phyloP scores from a whole-genome alignment of 2,113 vertebrate genomes.

The Strix aluco region DNA sequence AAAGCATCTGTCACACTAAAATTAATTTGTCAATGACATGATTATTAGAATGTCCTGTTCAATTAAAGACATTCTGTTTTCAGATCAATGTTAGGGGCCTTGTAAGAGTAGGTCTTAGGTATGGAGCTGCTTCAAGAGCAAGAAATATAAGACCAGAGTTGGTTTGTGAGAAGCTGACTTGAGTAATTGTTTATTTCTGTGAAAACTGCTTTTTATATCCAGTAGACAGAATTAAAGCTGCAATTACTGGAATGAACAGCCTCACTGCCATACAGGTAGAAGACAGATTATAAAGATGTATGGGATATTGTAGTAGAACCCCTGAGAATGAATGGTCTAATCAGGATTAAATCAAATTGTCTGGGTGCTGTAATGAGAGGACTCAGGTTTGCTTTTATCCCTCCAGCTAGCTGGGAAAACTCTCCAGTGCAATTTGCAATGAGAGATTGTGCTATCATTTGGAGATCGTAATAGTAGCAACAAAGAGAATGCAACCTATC shows the following conservation, averaged over 20 bases:
- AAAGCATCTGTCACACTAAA: background rate
- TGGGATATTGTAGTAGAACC: background rate
- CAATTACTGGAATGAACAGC: slow-evolving; percentile 32
- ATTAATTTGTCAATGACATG: background rate
- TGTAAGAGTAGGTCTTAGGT: background rate
- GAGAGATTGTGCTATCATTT: background rate
- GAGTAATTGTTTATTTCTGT: slow-evolving; percentile 25
- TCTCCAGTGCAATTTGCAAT: background rate
- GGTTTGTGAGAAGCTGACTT: background rate
- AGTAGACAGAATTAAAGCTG: slow-evolving; percentile 8
- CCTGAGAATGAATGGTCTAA: slow-evolving; percentile 27
- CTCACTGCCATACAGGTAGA: background rate
- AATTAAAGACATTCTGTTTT: background rate
- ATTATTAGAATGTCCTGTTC: background rate
- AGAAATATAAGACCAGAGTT: background rate
- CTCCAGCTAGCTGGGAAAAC: background rate
- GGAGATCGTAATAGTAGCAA: background rate
- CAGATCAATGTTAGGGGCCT: background rate
- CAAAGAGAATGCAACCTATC: background rate
- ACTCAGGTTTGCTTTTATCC: background rate
- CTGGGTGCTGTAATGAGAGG: background rate
- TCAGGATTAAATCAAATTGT: slow-evolving; percentile 16
- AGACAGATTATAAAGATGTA: slow-evolving; percentile 21
- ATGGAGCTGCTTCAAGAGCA: background rate
- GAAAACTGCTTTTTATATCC: slow-evolving; percentile 16